A percentile compares a stretch with the other conserved stretches of the same genome.
Evolutionary conservation across 2,113 vertebrate genomes (phyloP).

Genomic region (Ophthalmolycus amberensis): DNA sequence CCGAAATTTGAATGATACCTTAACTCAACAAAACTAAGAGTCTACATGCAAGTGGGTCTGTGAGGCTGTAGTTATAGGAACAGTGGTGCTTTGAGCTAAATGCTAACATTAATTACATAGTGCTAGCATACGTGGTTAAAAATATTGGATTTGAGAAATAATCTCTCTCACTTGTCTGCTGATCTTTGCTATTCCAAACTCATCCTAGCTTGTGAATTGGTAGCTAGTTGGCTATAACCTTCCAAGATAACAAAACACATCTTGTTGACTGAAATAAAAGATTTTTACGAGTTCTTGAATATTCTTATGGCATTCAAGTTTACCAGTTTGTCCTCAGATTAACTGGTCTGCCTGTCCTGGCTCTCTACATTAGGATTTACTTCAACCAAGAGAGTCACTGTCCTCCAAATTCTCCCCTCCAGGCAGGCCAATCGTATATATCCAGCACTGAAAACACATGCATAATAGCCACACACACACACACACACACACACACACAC

Average conservation of each 20-base stretch:
- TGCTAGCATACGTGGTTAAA: neutral
- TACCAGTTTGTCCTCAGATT: neutral
- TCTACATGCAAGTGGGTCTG: neutral
- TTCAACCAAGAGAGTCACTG: neutral
- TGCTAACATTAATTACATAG: neutral
- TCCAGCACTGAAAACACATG: neutral
- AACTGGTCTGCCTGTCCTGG: neutral
- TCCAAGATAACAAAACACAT: neutral
- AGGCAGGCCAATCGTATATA: neutral
- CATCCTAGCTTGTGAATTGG: neutral
- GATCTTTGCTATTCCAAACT: neutral
- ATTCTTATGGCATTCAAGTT: neutral
- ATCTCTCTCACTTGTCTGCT: neutral
- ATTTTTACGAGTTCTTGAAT: neutral
- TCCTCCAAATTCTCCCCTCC: neutral
- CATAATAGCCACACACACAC: neutral
- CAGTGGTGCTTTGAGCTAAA: neutral
- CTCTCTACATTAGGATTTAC: neutral
- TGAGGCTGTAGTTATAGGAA: neutral
- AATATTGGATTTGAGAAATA: neutral
- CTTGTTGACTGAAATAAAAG: neutral
- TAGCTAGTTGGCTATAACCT: neutral
- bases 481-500: too few species aligned
- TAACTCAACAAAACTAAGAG: neutral
- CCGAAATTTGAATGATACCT: neutral